phyloP scores from a whole-genome alignment of 1,140 invertebrate species.

The Hermatobates lingyangjiaoensis region DNA sequence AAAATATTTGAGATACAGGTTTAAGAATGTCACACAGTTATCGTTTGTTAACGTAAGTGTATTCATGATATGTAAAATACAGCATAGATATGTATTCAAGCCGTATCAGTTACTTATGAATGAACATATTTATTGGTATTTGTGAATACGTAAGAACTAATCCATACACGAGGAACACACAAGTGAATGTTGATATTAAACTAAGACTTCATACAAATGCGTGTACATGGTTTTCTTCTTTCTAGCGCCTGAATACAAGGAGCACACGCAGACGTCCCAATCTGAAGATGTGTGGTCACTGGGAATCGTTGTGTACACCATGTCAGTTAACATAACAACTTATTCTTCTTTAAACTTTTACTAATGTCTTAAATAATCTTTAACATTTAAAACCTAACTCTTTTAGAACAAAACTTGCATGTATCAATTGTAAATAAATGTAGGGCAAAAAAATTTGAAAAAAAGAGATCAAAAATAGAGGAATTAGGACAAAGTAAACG shows the following conservation, averaged over 20 bases:
- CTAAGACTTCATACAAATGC: constrained; percentile 18
- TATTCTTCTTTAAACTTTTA: background rate
- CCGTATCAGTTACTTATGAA: background rate
- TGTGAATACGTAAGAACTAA: no score
- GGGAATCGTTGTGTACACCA: constrained; percentile 30
- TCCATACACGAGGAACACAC: no score
- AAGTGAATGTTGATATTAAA: background rate
- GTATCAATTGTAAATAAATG: no score
- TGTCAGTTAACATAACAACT: constrained; percentile 22
- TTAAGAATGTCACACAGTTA: no score
- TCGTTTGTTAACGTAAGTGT: background rate
- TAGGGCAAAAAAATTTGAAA: no score
- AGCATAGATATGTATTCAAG: background rate
- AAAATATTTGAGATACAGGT: no score
- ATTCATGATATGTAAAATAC: background rate
- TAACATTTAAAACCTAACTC: no score
- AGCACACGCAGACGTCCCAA: constrained; percentile 24
- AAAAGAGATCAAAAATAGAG: no score
- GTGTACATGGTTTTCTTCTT: constrained; percentile 7
- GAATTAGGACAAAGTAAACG: no score
- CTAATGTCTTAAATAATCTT: background rate
- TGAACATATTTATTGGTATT: background rate
- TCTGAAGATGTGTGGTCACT: constrained; percentile 34
- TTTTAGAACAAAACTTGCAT: no score
- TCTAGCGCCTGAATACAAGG: constrained; percentile 32